Conservation (phyloP, 2,888 invertebrate genomes). For the Busseola fusca region DNA sequence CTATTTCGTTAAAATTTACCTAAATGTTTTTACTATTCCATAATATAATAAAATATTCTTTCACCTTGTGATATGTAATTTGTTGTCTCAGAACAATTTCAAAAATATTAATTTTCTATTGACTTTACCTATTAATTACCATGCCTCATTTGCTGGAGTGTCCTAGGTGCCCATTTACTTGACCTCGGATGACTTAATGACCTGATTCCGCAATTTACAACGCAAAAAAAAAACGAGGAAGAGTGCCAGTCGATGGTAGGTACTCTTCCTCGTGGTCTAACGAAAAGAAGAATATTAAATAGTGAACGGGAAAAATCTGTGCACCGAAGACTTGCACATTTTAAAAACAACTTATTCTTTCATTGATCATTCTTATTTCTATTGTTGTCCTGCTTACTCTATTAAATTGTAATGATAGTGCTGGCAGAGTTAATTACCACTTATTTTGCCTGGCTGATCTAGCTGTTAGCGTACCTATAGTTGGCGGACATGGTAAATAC, state of each 20-base stretch:
- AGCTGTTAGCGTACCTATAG: slow-evolving; percentile 44
- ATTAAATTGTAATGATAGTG: slow-evolving; percentile 32
- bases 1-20: not conserved
- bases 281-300: not conserved
- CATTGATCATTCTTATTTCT: slow-evolving; percentile 26
- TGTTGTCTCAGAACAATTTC: not conserved
- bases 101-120: not conserved
- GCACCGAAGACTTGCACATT: slow-evolving; percentile 4
- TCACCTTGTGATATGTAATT: not conserved
- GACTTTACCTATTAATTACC: not conserved
- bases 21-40: slow-evolving; percentile 1
- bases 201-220: not conserved
- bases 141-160: not conserved
- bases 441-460: slow-evolving; percentile 42
- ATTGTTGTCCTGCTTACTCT: slow-evolving; percentile 7
- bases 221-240: not conserved
- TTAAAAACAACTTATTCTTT: slow-evolving; percentile 21
- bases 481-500: slow-evolving; percentile 41
- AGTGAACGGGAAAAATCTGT: slow-evolving; percentile 12
- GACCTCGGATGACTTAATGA: not conserved
- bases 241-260: not conserved
- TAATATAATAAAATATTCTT: not conserved
- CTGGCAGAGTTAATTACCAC: slow-evolving; percentile 38
- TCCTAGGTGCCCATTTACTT: not conserved
- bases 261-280: too few relatives aligned